phyloP scores from a whole-genome alignment of 2,797 vertebrate species.

The Triplophysa bombifrons region DNA sequence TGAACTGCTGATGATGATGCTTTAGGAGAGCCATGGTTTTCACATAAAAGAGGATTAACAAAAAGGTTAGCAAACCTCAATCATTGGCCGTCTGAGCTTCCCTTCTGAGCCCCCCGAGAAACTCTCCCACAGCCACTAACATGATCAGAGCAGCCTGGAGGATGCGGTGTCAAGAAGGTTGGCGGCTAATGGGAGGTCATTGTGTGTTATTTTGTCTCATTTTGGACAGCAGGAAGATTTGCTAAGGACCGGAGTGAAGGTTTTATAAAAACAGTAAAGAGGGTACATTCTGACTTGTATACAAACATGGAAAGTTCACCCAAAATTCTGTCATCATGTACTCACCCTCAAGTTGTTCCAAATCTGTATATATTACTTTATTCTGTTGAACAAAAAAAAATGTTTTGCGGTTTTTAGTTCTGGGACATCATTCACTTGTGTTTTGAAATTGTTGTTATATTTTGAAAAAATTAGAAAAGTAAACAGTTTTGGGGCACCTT shows the following conservation, averaged over 20 bases:
- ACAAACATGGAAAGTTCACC: background rate
- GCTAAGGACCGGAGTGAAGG: slow-evolving; percentile 48
- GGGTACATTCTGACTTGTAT: background rate
- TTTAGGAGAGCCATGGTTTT: slow-evolving; percentile 69
- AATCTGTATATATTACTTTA: no score
- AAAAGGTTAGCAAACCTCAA: slow-evolving; percentile 69
- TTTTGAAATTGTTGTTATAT: no score
- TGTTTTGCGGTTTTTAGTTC: no score
- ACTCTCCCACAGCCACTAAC: slow-evolving; percentile 25
- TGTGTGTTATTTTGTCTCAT: slow-evolving; percentile 37
- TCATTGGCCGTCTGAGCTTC: slow-evolving; percentile 13
- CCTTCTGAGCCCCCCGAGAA: slow-evolving; percentile 11
- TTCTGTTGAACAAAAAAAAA: no score
- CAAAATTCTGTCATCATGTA: no score
- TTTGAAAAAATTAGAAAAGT: no score
- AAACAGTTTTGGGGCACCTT: no score
- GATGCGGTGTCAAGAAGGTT: slow-evolving; percentile 42
- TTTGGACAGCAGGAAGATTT: slow-evolving; percentile 57
- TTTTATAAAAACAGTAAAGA: slow-evolving; percentile 35
- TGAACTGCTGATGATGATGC: slow-evolving; percentile 64
- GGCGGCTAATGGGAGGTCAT: slow-evolving; percentile 34
- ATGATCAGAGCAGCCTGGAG: slow-evolving; percentile 10
- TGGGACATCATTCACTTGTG: no score
- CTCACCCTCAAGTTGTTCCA: no score
- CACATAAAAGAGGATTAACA: slow-evolving; percentile 73